phyloP scores from a whole-genome alignment of 2,888 invertebrate genomes.

The Lagria hirta region DNA sequence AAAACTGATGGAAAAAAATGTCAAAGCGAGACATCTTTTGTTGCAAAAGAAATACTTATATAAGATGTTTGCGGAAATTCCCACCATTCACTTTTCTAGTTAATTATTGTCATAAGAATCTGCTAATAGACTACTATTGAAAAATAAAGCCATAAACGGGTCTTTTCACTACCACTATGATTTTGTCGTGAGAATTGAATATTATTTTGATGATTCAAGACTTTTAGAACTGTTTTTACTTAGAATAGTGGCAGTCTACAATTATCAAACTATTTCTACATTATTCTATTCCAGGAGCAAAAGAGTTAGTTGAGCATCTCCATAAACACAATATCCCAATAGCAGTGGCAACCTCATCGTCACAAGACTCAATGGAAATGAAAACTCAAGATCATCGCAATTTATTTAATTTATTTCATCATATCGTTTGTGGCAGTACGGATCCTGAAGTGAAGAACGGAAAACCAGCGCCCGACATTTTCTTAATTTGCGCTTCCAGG shows the following conservation, averaged over 20 bases:
- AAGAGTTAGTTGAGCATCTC: slow-evolving; percentile 63
- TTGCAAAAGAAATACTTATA: too few relatives aligned
- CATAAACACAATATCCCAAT: slow-evolving; percentile 63
- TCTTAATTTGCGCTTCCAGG: slow-evolving; percentile 62
- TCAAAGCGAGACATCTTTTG: too few relatives aligned
- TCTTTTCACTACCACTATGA: too few relatives aligned
- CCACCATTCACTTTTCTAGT: too few relatives aligned
- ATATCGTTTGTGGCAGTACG: slow-evolving; percentile 63
- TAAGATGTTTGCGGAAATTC: too few relatives aligned
- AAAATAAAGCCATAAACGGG: too few relatives aligned
- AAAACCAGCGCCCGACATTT: slow-evolving; percentile 74
- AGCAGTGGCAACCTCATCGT: slow-evolving; percentile 70
- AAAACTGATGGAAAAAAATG: too few relatives aligned
- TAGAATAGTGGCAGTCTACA: too few relatives aligned
- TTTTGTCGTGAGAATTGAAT: too few relatives aligned
- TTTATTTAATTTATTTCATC: slow-evolving; percentile 59
- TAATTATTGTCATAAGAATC: too few relatives aligned
- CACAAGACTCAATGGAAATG: slow-evolving; percentile 58
- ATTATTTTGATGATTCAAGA: too few relatives aligned
- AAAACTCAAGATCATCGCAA: slow-evolving; percentile 58
- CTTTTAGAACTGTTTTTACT: not conserved
- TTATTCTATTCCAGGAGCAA: slow-evolving; percentile 33
- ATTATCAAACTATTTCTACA: not conserved
- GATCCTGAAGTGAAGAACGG: slow-evolving; percentile 69
- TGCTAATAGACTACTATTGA: too few relatives aligned